Evolutionary conservation across 2,888 invertebrate genomes (phyloP).

Genomic region (Tolmerus cingulatus): DNA sequence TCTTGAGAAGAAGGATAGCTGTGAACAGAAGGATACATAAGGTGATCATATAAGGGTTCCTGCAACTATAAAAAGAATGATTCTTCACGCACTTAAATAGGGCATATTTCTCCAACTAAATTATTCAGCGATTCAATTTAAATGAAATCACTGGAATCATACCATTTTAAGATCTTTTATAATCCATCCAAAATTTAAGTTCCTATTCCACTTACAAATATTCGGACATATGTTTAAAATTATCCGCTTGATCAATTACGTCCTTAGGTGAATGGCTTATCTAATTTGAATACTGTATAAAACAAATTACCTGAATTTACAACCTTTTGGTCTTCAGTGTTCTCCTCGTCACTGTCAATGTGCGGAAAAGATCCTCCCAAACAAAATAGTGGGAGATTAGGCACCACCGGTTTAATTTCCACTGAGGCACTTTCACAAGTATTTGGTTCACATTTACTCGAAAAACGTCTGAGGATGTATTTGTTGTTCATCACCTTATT

Average conservation of each 20-base stretch:
- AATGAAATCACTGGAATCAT: no score
- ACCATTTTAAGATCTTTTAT: no score
- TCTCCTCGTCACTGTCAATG: slow-evolving; percentile 77
- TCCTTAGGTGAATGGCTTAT: background rate
- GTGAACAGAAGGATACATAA: no score
- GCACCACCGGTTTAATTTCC: slow-evolving; percentile 57
- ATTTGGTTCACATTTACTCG: slow-evolving; percentile 59
- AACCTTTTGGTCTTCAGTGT: slow-evolving; percentile 64
- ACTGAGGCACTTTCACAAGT: slow-evolving; percentile 58
- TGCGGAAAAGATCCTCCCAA: slow-evolving; percentile 74
- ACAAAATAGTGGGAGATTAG: slow-evolving; percentile 68
- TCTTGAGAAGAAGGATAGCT: no score
- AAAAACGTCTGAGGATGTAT: slow-evolving; percentile 61
- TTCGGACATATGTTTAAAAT: background rate
- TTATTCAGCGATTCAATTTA: no score
- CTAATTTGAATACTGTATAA: background rate
- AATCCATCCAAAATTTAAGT: no score
- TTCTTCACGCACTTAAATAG: no score
- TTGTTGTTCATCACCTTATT: slow-evolving; percentile 62
- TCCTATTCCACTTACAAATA: no score
- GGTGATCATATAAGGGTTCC: no score
- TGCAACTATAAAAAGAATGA: no score
- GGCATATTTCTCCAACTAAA: no score
- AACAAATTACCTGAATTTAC: slow-evolving; percentile 49
- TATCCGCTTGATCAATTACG: background rate